Percentiles rank a stretch among this genome's conserved stretches.
Conservation (phyloP, 2,113 vertebrate species). For the Columba janthina region DNA sequence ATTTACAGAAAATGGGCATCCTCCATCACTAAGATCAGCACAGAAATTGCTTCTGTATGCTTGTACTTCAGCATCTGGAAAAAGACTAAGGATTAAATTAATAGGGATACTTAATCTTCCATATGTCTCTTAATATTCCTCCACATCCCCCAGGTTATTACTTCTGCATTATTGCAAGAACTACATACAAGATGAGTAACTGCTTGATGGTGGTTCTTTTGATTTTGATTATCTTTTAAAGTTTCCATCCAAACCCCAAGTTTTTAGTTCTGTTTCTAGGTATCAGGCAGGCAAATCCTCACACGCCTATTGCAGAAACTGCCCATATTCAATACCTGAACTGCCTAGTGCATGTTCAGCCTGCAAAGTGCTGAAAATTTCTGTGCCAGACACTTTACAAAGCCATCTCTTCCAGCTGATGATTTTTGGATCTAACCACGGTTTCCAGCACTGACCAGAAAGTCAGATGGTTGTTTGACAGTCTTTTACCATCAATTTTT, state of each 20-base stretch:
- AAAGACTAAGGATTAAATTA: conserved; percentile 48
- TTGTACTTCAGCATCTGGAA: conserved; percentile 48
- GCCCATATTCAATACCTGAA: not conserved
- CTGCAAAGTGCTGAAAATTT: not conserved
- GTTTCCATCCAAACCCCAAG: not conserved
- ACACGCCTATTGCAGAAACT: not conserved
- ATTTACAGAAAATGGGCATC: conserved; percentile 42
- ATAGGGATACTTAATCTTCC: conserved; percentile 54
- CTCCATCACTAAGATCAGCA: conserved; percentile 32
- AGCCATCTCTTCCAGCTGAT: not conserved
- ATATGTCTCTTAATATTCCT: conserved; percentile 14
- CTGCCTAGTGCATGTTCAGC: not conserved
- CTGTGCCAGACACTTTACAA: not conserved
- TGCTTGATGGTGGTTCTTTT: not conserved
- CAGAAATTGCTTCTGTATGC: conserved; percentile 43
- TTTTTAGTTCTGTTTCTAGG: not conserved
- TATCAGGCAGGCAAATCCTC: not conserved
- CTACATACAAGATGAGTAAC: not conserved
- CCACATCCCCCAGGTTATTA: conserved; percentile 30
- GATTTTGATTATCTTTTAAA: not conserved
- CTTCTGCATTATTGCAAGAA: conserved; percentile 2
- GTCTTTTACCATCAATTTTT: not conserved
- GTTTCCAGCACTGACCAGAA: not conserved
- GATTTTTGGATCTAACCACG: not conserved
- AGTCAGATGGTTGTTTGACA: not conserved